Evolutionary conservation across 2,888 invertebrate genomes (phyloP), one percentile per base, ranked within the genome.

Genomic region (Hybos culiciformis): DNA sequence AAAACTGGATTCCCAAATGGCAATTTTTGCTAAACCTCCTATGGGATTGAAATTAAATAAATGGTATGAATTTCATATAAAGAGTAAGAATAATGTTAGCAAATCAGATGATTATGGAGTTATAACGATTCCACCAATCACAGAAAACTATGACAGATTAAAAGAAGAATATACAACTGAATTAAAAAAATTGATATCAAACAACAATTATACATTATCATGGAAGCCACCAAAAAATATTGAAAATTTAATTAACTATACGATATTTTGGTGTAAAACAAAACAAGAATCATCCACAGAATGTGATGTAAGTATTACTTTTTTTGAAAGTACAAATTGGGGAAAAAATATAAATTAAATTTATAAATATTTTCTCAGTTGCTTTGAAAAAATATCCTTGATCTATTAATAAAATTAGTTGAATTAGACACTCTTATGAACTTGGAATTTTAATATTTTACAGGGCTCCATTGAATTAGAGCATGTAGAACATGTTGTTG

Each of bases 181-280:
- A 46, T 78, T 83, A 52, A 79, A 78, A 8, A 86, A 84, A 66
- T 74, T 83, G 14, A 81, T 78, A 62, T 77, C 75, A 48, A 74
- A 78, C 59, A 78, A 79, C 23, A 72, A 75, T 15, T 85, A 82
- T 59, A 80, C 81, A 56, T 61, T 87, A 9, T 78, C 80, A 8
- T 87, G 88, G 88, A 72, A 74, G 50, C 70, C 73, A 19, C 77
- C 81, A 1, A 46, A 45, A 7, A 49, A 54, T 18, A 44, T 12
- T 5, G 34, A 41, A 1, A 57, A 60, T n/a, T 63, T 78, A 19
- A 71, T 69, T 20, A 78, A 80, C 59, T 90, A 84, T 52, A 88
- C 88, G 1, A 71, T 90, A 17, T 88, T 84, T 62, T 87, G 86
- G 84, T 84, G 83, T 58, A 68, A 69, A 40, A 69, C 71, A 36